Evolutionary conservation across 2,888 invertebrate species (phyloP).

Genomic region (Salticus scenicus): DNA sequence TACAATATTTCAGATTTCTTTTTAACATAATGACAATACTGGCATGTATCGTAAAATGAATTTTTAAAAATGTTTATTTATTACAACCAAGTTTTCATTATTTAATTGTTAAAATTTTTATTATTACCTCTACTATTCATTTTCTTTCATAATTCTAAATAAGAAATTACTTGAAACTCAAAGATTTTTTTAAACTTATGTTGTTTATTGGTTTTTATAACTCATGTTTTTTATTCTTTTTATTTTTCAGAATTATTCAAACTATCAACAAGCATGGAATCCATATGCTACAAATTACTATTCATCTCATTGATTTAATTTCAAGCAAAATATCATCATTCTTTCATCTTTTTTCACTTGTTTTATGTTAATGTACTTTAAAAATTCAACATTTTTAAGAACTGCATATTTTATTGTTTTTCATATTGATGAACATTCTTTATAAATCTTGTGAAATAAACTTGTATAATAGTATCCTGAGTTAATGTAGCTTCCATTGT

Average conservation of each 20-base stretch:
- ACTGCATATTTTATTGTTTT: not conserved
- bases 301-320: slow-evolving; percentile 52
- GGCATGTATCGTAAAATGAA: no score
- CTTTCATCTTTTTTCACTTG: not conserved
- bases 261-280: slow-evolving; percentile 62
- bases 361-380: not conserved
- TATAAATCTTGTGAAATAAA: slow-evolving; percentile 12
- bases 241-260: slow-evolving; percentile 58
- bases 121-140: no score
- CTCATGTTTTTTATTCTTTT: not conserved
- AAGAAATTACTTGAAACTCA: no score
- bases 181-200: no score
- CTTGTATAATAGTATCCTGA: not conserved
- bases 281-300: slow-evolving; percentile 62
- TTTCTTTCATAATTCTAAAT: no score
- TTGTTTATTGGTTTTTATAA: no score
- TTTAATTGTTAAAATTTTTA: no score
- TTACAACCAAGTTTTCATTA: no score
- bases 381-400: not conserved
- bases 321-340: slow-evolving; percentile 26
- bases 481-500: no score
- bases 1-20: no score
- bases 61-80: no score
- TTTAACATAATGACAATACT: no score
- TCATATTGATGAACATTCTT: not conserved